phyloP scores from a whole-genome alignment of 2,113 vertebrate genomes.

The Rhinolophus ferrumequinum region DNA sequence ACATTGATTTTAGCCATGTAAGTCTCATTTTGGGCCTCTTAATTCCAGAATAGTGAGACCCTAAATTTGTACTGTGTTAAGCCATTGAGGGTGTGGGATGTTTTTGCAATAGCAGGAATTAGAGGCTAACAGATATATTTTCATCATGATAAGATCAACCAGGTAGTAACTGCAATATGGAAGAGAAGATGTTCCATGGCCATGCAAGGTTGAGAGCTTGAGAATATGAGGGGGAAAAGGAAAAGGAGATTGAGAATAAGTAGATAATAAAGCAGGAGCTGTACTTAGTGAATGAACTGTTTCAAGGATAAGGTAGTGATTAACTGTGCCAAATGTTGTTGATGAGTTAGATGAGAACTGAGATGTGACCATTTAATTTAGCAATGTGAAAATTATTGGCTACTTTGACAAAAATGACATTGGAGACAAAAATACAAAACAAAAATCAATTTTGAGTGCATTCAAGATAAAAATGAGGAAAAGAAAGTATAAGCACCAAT shows the following conservation, averaged over 20 bases:
- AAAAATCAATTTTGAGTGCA: neutral
- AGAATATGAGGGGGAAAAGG: neutral
- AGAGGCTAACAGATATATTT: neutral
- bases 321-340: neutral
- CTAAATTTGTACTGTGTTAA: neutral
- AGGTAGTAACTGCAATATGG: rapidly evolving
- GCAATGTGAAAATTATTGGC: neutral
- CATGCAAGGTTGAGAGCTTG: neutral
- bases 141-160: neutral
- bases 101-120: neutral
- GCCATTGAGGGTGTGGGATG: neutral
- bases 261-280: neutral
- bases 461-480: neutral
- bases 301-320: neutral
- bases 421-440: neutral
- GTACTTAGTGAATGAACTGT: neutral
- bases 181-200: neutral
- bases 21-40: neutral
- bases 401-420: neutral
- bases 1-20: neutral
- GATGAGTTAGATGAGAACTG: neutral
- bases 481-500: neutral
- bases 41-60: neutral
- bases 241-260: neutral
- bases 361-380: neutral